A percentile compares a stretch with the other conserved stretches of the same genome.
phyloP scores from a whole-genome alignment of 2,888 invertebrate species.

The Cremastinae sp. region DNA sequence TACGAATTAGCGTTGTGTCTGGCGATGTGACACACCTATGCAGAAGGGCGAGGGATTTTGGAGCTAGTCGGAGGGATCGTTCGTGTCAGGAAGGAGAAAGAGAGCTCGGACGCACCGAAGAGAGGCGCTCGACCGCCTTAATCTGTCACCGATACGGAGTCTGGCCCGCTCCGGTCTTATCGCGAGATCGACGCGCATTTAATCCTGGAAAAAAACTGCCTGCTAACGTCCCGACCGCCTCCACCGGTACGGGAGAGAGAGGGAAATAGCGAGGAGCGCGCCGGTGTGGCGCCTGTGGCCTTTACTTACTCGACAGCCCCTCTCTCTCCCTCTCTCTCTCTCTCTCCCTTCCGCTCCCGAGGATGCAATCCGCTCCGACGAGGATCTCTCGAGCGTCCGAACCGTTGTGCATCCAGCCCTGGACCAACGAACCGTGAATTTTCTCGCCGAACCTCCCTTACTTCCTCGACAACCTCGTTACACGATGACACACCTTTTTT shows the following conservation, averaged over 20 bases:
- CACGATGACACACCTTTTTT: neutral
- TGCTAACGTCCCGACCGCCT: constrained; percentile 65
- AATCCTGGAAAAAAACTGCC: constrained; percentile 75
- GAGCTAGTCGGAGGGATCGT: constrained; percentile 15
- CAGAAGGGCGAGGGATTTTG: constrained; percentile 43
- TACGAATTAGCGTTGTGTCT: no score
- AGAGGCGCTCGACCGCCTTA: constrained; percentile 69
- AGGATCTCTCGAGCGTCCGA: constrained; percentile 23
- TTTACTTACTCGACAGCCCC: constrained; percentile 64
- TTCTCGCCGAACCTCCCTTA: constrained; percentile 1
- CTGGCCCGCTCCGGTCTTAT: constrained; percentile 73
- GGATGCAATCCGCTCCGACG: constrained; percentile 63
- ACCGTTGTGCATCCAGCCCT: constrained; percentile 27
- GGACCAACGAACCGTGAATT: constrained; percentile 9
- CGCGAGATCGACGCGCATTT: constrained; percentile 77
- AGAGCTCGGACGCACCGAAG: constrained; percentile 36
- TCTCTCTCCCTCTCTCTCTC: no score
- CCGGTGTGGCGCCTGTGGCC: constrained; percentile 78
- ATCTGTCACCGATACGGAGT: constrained; percentile 74
- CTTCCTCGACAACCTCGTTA: neutral
- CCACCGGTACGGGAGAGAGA: constrained; percentile 54
- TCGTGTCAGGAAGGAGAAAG: constrained; percentile 20
- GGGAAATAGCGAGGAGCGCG: constrained; percentile 71
- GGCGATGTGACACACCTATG: constrained; percentile 44
- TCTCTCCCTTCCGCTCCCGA: constrained; percentile 41